Evolutionary conservation across 2,888 invertebrate genomes (phyloP).

Genomic region (Arctia plantaginis): DNA sequence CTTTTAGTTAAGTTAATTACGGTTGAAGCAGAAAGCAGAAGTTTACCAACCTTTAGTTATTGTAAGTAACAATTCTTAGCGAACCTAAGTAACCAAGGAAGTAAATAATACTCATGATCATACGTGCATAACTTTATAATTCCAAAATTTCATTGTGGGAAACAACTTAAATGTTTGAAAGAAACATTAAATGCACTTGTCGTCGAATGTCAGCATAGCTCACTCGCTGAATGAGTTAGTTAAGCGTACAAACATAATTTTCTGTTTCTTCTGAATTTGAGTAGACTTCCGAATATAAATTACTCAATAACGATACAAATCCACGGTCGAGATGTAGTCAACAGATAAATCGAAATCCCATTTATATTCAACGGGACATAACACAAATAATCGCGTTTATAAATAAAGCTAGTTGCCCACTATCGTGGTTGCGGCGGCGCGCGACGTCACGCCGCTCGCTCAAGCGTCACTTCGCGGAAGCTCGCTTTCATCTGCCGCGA

Average conservation of each 20-base stretch:
- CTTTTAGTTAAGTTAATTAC: no score
- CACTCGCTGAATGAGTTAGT: background rate
- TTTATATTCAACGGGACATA: slow-evolving; percentile 25
- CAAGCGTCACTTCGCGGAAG: slow-evolving; percentile 64
- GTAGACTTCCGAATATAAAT: background rate
- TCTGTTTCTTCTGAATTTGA: background rate
- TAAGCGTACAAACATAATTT: background rate
- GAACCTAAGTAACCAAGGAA: no score
- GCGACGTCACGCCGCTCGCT: slow-evolving; percentile 57
- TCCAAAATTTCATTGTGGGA: no score
- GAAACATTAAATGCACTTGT: no score
- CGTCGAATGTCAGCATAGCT: background rate
- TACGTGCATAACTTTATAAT: no score
- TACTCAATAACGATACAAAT: background rate
- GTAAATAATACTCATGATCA: no score
- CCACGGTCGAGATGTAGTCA: slow-evolving; percentile 3
- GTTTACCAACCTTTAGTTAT: no score
- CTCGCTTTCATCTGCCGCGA: slow-evolving; percentile 62
- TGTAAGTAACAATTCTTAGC: no score
- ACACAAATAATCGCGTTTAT: slow-evolving; percentile 29
- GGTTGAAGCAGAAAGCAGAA: no score
- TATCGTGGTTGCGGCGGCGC: slow-evolving; percentile 45
- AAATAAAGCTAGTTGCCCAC: slow-evolving; percentile 43
- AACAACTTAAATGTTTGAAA: no score
- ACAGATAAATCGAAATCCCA: slow-evolving; percentile 22